Base-by-base conservation (phyloP, 2,113 vertebrate genomes). In the Sitta europaea region DNA sequence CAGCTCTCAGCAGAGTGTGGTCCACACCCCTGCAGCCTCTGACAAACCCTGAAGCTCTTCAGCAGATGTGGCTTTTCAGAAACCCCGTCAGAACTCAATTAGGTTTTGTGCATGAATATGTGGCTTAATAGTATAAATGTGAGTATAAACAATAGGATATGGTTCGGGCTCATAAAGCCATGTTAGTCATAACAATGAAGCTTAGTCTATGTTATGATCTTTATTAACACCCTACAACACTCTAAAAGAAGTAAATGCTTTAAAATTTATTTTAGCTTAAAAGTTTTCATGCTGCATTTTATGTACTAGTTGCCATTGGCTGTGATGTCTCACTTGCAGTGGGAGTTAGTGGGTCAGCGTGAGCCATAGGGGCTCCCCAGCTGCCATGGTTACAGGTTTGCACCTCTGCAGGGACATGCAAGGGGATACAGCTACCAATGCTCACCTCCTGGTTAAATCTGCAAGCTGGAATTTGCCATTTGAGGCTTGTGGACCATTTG, bases 61-160 rank as follows among this genome's bases (percentile, higher is more conserved):
- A 59, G 82, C 74, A 82, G 75, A 88, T 88, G 78, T 62, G 81
- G 50, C 63, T 94, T 87, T 83, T 93, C 54, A 85, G 86, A 86
- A 92, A 81, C 22, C 55, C n/a, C 11, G 3, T 65, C 67, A 82
- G 71, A 95, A 82, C 42, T 86, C 88, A 79, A 29, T 94, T 92
- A 93, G 45, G 31, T 72, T 90, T 88, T 88, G 57, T 66, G 42
- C 67, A 42, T 76, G 65, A 87, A 42, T 83, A 58, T 74, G 72
- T 80, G 35, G 19, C 65, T 91, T 87, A 87, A 89, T 58, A 55
- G n/a, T 62, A 91, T 54, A 95, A 91, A 90, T 79, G 33, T 65
- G 82, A 76, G 78, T 61, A 38, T 50, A 76, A 86, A 94, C 78
- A 90, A 80, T 70, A 70, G 58, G 54, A 75, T 68, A 54, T 73